Evolutionary conservation across 2,797 vertebrate species (phyloP), one percentile per base, ranked within the genome.

Genomic region (Gastrophryne carolinensis): DNA sequence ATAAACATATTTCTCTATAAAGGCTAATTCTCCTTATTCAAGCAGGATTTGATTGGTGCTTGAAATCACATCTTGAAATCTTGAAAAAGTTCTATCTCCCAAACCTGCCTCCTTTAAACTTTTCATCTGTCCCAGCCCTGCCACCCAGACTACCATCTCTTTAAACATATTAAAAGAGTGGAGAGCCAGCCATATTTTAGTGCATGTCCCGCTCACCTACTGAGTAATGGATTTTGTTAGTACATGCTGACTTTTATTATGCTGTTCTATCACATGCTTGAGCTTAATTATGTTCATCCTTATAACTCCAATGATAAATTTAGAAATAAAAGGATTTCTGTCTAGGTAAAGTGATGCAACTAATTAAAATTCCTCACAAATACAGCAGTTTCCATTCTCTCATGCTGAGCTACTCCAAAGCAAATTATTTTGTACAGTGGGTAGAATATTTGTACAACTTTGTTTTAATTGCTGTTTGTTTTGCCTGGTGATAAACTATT

Each of bases 351-450:
- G 34, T 53, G 12, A 70, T 70, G 34, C 21, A 63, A 27, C 65
- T 70, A 71, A 71, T 77, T 70, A 70, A 63, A 77, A 77, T 49
- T 37, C 58, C 34, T 77, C 64, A 58, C 74, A 70, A 49, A 77
- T 37, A 44, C 67, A 47, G 37, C 49, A 57, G 21, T 77, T 77
- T 69, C 37, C 35, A 41, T 61, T 44, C 21, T 10, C 19, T 37
- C 26, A 29, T 76, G 44, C 29, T 47, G 26, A 34, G 54, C 4
- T 34, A 61, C 21, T 29, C 17, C 49, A 69, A 75, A 75, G 24
- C 27, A 64, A 62, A 77, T 77, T 70, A 71, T 70, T 70, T 70
- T 39, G 50, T 35, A 62, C 57, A 62, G 52, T 63, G 52, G 27
- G 52, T 24, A 71, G 57, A 54, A 57, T 49, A 71, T 77, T 64